These are phyloP conservation scores for Megalonaias nervosa DNA, from an alignment of 1,140 invertebrate genomes.

Conservation along the genomic window DNA sequence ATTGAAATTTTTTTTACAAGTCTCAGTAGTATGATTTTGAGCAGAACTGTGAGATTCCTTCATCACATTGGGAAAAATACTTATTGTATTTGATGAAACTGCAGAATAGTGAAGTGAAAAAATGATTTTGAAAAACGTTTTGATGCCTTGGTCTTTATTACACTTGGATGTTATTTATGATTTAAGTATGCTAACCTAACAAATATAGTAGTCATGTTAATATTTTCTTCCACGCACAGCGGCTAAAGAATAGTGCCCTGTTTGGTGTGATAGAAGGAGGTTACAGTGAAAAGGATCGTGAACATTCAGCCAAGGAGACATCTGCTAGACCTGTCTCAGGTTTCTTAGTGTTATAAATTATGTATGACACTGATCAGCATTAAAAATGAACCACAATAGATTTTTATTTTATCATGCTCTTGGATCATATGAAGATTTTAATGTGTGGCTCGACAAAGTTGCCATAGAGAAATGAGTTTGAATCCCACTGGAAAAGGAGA, in stretches of 20 bases:
- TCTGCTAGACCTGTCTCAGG: conserved; percentile 72
- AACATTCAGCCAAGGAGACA: conserved; percentile 75
- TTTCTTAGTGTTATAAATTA: conserved; percentile 43
- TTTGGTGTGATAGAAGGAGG: conserved; percentile 85
- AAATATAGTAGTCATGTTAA: neutral
- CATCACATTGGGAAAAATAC: too few species aligned
- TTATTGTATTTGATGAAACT: too few species aligned
- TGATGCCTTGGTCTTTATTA: too few species aligned
- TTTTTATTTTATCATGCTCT: neutral
- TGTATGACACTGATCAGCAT: neutral
- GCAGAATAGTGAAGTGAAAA: too few species aligned
- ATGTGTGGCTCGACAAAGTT: neutral
- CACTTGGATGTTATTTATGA: too few species aligned
- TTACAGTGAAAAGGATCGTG: conserved; percentile 74
- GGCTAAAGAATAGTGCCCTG: conserved; percentile 69
- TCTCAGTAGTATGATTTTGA: too few species aligned
- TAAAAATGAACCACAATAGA: too few species aligned
- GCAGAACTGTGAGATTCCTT: too few species aligned
- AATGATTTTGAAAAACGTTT: too few species aligned
- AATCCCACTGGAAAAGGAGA: too few species aligned
- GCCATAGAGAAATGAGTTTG: too few species aligned
- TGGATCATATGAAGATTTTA: neutral
- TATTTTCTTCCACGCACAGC: conserved; percentile 38
- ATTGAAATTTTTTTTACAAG: too few species aligned
- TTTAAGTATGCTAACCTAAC: neutral